Evolutionary conservation across 2,888 invertebrate species (phyloP), one percentile per base, ranked within the genome.

Genomic region (Tinea pellionella): DNA sequence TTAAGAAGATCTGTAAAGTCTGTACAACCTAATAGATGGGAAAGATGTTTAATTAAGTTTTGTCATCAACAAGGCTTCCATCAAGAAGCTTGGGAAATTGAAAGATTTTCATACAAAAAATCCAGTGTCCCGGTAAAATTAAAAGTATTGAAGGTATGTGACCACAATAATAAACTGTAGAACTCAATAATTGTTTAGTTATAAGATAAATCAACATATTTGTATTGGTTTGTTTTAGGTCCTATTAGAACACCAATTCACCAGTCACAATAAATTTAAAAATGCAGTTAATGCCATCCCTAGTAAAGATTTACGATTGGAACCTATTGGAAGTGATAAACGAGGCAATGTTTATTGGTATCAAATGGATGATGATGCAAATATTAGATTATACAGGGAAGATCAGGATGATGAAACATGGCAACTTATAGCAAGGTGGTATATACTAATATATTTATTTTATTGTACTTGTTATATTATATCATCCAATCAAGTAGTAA

Each of bases 351-450:
- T 94, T 6, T 99, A 99, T 79, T 99, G 99, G 98, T 92, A 94
- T 69, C 96, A 98, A 69, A 90, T 94, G 61, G 96, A 98, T 77
- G 91, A 93, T 64, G 93, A 94, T 62, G 93, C 95, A 68, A 96
- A 97, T 79, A 89, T 99, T 63, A 90, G 96, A 64, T 91, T 99
- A 56, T 99, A 97, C 79, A 93, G 94, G 72, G 99, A 99, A 80
- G 97, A 99, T 73, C 91, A 94, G 65, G 98, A 99, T 79, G 98
- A 99, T 74, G 97, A 98, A 76, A 95, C 95, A 12, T 98, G 97
- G 97, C 92, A 94, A 73, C 89, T 97, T 55, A 94, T 98, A 63
- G 97, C 97, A 63, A 94, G 91, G 94, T 95, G 82, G 18, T 24
- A 24, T 24, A 24, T n/a, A n/a, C n/a, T n/a, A n/a, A 32, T 11